These are phyloP conservation scores for Linnaemya vulpina DNA, from an alignment of 2,888 invertebrate species.

Conservation along the genomic window DNA sequence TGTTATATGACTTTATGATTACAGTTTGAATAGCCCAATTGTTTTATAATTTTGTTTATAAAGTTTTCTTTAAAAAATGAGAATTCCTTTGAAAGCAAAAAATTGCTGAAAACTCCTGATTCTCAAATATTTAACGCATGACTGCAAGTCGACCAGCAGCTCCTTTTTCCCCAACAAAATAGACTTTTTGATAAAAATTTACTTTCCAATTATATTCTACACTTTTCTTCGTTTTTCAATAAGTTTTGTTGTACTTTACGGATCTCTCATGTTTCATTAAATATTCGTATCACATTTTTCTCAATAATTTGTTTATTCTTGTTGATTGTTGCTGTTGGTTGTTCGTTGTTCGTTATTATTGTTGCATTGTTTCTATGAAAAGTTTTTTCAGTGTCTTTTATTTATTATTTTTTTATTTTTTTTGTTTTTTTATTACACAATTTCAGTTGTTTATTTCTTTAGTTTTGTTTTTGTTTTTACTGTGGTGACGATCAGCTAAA, in stretches of 20 bases:
- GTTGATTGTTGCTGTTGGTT: slow-evolving; percentile 34
- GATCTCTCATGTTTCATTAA: slow-evolving; percentile 57
- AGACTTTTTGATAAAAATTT: neutral
- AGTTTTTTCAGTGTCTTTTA: slow-evolving; percentile 34
- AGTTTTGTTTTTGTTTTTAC: slow-evolving; percentile 3
- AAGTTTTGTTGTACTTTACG: slow-evolving; percentile 57
- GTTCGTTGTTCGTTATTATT: slow-evolving; percentile 25
- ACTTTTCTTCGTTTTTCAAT: neutral
- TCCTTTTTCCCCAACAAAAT: neutral
- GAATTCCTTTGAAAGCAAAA: too few species aligned
- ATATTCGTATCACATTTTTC: slow-evolving; percentile 70
- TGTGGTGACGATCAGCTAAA: slow-evolving; percentile 28
- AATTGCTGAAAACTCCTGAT: too few species aligned
- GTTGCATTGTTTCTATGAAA: slow-evolving; percentile 32
- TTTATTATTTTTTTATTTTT: slow-evolving; percentile 33
- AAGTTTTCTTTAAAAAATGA: too few species aligned
- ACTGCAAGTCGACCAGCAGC: neutral
- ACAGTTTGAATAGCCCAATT: too few species aligned
- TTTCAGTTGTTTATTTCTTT: slow-evolving; percentile 5
- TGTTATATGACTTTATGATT: too few species aligned
- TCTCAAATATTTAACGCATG: neutral
- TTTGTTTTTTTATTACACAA: neutral
- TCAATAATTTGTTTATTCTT: slow-evolving; percentile 67
- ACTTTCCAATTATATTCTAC: neutral
- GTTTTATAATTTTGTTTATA: too few species aligned